phyloP scores from a whole-genome alignment of 1,140 invertebrate species.

The Trinorchestia longiramus region DNA sequence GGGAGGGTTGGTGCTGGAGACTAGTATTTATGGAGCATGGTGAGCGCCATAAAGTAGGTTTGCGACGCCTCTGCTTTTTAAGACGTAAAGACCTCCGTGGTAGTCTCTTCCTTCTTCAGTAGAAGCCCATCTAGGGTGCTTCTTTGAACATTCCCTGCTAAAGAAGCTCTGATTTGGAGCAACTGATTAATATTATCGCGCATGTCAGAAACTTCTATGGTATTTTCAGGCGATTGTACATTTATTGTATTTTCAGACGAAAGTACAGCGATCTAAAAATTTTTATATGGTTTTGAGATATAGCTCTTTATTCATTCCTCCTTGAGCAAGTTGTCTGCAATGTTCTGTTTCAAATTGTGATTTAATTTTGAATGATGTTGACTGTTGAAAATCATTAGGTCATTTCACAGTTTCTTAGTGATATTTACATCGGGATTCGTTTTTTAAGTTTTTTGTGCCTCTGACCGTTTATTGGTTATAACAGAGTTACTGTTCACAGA shows the following conservation, averaged over 20 bases:
- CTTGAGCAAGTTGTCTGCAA: no score
- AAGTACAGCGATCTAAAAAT: no score
- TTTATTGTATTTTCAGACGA: background rate
- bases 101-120: background rate
- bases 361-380: no score
- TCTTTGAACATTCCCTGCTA: background rate
- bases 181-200: background rate
- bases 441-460: no score
- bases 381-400: no score
- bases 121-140: background rate
- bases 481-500: no score
- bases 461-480: no score
- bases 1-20: background rate
- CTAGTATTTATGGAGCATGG: conserved; percentile 25
- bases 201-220: background rate
- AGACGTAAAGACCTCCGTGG: background rate
- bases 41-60: background rate
- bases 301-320: no score
- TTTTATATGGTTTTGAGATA: no score
- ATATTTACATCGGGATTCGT: no score
- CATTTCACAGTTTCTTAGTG: no score
- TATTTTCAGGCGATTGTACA: background rate
- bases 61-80: background rate
- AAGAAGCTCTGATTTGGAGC: background rate
- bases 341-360: no score